Conservation (phyloP, 2,797 vertebrate species). For the Pyrocephalus nanus region DNA sequence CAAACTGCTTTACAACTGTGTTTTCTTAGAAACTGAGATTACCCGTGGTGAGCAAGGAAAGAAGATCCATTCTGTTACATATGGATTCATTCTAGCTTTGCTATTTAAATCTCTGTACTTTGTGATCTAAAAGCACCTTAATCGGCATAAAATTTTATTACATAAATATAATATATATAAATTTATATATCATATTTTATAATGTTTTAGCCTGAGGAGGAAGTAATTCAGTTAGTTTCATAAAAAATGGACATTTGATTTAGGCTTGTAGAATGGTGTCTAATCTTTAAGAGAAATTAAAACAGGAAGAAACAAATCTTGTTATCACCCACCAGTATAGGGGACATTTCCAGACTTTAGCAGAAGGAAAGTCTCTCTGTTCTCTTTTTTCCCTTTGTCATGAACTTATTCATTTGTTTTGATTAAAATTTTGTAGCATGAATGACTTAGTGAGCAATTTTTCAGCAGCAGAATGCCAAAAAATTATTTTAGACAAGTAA, state of each 20-base stretch:
- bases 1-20: background rate
- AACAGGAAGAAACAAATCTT: background rate
- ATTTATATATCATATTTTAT: background rate
- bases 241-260: background rate
- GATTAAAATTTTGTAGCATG: background rate
- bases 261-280: background rate
- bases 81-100: background rate
- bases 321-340: background rate
- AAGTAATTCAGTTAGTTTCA: background rate
- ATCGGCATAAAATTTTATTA: background rate
- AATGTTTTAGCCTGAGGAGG: background rate
- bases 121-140: background rate
- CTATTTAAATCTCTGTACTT: background rate
- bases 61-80: background rate
- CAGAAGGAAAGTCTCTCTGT: background rate
- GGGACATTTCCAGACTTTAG: background rate
- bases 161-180: background rate
- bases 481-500: background rate
- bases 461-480: background rate
- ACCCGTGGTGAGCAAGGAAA: background rate
- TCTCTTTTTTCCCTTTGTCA: background rate
- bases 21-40: background rate
- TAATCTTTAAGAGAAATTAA: background rate
- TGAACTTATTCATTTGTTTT: background rate
- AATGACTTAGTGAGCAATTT: background rate